Base-by-base conservation (phyloP, 2,888 invertebrate genomes). In the Matsumyia berberina region DNA sequence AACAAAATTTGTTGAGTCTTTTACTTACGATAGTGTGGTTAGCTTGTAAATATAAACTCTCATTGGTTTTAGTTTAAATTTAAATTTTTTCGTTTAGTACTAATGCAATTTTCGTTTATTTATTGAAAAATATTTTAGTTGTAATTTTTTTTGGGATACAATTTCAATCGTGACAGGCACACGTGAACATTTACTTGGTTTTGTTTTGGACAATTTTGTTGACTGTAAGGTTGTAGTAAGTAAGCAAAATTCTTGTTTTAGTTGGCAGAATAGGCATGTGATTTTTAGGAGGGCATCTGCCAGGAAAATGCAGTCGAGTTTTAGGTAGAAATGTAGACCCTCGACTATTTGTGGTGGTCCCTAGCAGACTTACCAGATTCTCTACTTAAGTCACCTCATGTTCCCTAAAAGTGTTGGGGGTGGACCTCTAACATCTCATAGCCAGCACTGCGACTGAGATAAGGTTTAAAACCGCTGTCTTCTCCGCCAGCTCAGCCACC, bases 21-120 rank as follows among this genome's bases (percentile, higher is more conserved):
- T 44, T 17, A 46, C 55, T 3, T 35, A 11, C 24, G 19, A 46
- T 33, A 44, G 33, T 49, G 19, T 64, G 35, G 24, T 39, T 24
- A 67, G 53, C 51, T 67, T 76, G 57, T 76, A 67, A 19, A 76
- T 67, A 76, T 49, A 58, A n/a, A 33, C n/a, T 64, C 55, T 64
- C 1, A 4, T 53, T 35, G 12, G 15, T 24, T 9, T 8, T 46
- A 31, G 12, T 29, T 58, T 60, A 29, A 51, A 24, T 24, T 24
- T 24, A n/a, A n/a, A n/a, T 24, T 24, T 1, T 24, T 24, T 24
- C 33, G 24, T 44, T 64, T 24, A 53, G 33, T 42, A 55, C 46
- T 24, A 64, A 49, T 66, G 70, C 77, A 82, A 82, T 82, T 82
- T 82, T 82, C 81, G 81, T 82, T 77, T 74, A 33, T 12, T 69